A percentile compares a stretch with the other conserved stretches of the same genome.
Evolutionary conservation across 2,888 invertebrate genomes (phyloP).

Genomic region (Corbicula japonica): DNA sequence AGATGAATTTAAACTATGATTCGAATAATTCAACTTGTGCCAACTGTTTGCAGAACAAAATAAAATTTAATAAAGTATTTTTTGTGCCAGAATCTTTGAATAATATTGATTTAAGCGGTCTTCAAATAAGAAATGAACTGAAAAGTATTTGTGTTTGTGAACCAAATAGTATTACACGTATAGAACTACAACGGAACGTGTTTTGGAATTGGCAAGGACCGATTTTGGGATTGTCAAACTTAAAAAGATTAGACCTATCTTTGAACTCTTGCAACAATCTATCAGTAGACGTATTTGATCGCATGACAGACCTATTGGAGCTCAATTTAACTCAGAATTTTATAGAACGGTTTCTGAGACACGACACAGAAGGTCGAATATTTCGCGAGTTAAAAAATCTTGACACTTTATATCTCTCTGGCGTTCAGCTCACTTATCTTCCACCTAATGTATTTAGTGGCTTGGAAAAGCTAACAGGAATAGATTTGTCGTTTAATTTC

Average conservation of each 20-base stretch:
- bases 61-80: no score
- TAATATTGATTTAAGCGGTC: conserved; percentile 22
- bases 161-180: conserved; percentile 40
- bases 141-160: conserved; percentile 21
- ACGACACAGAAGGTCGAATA: conserved; percentile 40
- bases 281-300: conserved; percentile 14
- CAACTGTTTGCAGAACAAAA: no score
- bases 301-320: conserved; percentile 13
- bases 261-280: conserved; percentile 43
- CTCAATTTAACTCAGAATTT: conserved; percentile 45
- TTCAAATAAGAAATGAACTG: conserved; percentile 4
- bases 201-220: conserved; percentile 43
- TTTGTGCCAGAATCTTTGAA: conserved; percentile 9
- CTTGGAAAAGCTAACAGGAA: conserved; percentile 9
- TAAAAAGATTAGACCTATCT: conserved; percentile 38
- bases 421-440: conserved; percentile 36
- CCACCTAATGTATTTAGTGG: conserved; percentile 39
- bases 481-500: conserved; percentile 43
- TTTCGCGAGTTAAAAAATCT: conserved; percentile 39
- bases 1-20: no score
- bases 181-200: conserved; percentile 35
- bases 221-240: conserved; percentile 19
- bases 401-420: conserved; percentile 28
- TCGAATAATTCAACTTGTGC: no score
- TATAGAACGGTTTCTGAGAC: conserved; percentile 22